These are phyloP conservation scores for Agonopterix heracliana DNA, from an alignment of 2,888 invertebrate species.

Conservation along the genomic window DNA sequence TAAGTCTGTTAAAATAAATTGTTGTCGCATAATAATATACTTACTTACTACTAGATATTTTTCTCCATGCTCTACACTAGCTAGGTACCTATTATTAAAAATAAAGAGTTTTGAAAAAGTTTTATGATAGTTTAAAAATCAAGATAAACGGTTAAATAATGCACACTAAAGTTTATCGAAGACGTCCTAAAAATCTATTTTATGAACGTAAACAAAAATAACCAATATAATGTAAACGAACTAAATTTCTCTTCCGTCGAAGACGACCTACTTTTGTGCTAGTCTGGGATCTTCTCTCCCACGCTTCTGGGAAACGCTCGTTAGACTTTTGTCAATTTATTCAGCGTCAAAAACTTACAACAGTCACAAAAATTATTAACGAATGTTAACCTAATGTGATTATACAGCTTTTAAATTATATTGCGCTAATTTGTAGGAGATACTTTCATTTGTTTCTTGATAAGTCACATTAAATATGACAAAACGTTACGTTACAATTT, in stretches of 20 bases:
- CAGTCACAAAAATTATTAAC: constrained; percentile 14
- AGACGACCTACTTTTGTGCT: constrained; percentile 45
- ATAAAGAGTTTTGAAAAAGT: no score
- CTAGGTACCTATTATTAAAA: no score
- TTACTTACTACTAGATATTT: no score
- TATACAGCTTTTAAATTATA: not conserved
- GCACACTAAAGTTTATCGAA: not conserved
- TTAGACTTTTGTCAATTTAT: constrained; percentile 54
- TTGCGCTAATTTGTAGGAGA: no score
- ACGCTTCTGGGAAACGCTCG: constrained; percentile 59
- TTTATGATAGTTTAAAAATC: not conserved
- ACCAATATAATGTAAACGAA: constrained; percentile 17
- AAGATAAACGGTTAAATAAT: not conserved
- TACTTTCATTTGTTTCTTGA: no score
- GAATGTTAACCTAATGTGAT: not conserved
- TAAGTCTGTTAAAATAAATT: no score
- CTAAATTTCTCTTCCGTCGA: constrained; percentile 33
- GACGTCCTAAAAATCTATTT: constrained; percentile 23
- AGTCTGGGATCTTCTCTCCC: constrained; percentile 36
- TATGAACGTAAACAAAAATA: constrained; percentile 23
- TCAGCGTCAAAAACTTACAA: constrained; percentile 32
- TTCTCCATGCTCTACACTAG: no score
- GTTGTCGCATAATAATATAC: no score
- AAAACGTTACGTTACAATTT: no score
- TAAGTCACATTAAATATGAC: no score